A percentile compares a stretch with the other conserved stretches of the same genome.
Evolutionary conservation across 2,888 invertebrate genomes (phyloP).

Genomic region (Alloscopus bannaensis): DNA sequence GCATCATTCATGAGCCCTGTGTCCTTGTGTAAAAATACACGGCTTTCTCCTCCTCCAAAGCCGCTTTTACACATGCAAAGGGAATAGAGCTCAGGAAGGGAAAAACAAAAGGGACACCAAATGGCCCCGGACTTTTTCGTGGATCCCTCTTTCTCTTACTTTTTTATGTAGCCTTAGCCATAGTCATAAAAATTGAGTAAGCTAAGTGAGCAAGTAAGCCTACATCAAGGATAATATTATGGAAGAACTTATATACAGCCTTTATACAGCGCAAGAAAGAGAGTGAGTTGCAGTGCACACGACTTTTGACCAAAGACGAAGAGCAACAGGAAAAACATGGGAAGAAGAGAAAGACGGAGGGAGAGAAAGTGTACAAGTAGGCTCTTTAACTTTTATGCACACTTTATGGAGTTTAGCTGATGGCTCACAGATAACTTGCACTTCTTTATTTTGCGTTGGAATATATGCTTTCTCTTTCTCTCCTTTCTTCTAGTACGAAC

Average conservation of each 20-base stretch:
- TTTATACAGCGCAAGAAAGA: not conserved
- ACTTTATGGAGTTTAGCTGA: slow-evolving; percentile 36
- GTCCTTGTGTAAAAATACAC: slow-evolving; percentile 13
- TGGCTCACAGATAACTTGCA: slow-evolving; percentile 33
- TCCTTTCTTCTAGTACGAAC: no score
- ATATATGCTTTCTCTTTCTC: slow-evolving; percentile 2
- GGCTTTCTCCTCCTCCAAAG: not conserved
- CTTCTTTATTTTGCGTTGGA: not conserved
- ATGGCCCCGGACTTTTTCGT: not conserved
- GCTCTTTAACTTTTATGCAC: slow-evolving; percentile 43
- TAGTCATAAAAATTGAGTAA: slow-evolving; percentile 2
- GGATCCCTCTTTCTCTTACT: not conserved
- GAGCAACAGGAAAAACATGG: slow-evolving; percentile 36
- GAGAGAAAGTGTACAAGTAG: slow-evolving; percentile 15
- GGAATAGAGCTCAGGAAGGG: no score
- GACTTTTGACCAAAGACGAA: slow-evolving; percentile 17
- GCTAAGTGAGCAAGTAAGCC: not conserved
- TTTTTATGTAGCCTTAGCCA: no score
- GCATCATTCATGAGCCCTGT: slow-evolving; percentile 49
- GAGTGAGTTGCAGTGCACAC: not conserved
- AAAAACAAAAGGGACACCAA: slow-evolving; percentile 18
- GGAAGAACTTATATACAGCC: slow-evolving; percentile 18
- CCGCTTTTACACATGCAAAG: not conserved
- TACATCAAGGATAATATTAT: slow-evolving; percentile 31
- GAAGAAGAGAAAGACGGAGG: not conserved